phyloP scores from a whole-genome alignment of 1,140 invertebrate genomes.

The Bombyx mandarina region DNA sequence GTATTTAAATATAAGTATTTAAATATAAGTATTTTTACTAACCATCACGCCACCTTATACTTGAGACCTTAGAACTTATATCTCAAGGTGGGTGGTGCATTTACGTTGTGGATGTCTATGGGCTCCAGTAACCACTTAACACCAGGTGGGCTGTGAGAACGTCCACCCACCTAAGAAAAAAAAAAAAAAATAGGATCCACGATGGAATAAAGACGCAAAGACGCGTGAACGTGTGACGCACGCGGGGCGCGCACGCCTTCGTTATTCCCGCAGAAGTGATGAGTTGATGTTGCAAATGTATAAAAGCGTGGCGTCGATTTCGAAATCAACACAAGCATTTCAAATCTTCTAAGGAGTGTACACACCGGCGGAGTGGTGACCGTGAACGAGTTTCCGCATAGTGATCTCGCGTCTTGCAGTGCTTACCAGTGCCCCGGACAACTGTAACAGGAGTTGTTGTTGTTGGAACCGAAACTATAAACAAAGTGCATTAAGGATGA shows the following conservation, averaged over 20 bases:
- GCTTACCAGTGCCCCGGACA: slow-evolving; percentile 31
- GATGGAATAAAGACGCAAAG: slow-evolving; percentile 36
- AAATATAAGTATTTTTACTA: too few species aligned
- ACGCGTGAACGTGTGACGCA: slow-evolving; percentile 22
- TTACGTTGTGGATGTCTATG: too few species aligned
- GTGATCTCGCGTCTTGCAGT: slow-evolving; percentile 27
- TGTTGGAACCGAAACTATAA: not conserved
- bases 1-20: too few species aligned
- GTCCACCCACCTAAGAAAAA: slow-evolving; percentile 1
- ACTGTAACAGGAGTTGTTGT: slow-evolving; percentile 30
- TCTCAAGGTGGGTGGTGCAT: too few species aligned
- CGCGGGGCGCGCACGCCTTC: slow-evolving; percentile 19
- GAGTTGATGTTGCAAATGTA: slow-evolving; percentile 66
- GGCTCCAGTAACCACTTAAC: too few species aligned
- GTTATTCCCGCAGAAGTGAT: slow-evolving; percentile 43
- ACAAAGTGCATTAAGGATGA: not conserved
- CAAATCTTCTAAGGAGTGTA: slow-evolving; percentile 57
- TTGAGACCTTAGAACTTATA: slow-evolving; percentile 18
- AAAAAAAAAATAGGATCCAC: slow-evolving; percentile 38
- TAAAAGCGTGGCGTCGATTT: slow-evolving; percentile 67
- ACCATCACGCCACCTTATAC: too few species aligned
- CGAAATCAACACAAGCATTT: slow-evolving; percentile 68
- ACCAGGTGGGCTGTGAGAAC: too few species aligned
- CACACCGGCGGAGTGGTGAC: slow-evolving; percentile 36
- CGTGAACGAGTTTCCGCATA: slow-evolving; percentile 50